phyloP scores from a whole-genome alignment of 2,797 vertebrate genomes.

The Dermochelys coriacea region DNA sequence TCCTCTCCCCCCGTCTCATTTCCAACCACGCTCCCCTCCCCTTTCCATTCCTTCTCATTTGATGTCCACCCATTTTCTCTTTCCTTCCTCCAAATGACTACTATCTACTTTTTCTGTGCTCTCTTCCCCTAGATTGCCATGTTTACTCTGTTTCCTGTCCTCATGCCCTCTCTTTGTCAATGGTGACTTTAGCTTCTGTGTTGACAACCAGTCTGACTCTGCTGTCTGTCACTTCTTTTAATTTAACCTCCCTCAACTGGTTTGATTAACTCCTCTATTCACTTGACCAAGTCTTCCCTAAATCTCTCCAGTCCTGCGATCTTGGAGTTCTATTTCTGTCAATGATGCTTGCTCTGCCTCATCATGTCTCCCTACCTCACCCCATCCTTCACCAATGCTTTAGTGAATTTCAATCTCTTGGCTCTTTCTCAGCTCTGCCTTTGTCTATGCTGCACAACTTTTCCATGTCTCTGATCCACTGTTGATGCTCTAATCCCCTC shows the following conservation, averaged over 20 bases:
- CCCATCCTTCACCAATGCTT: neutral
- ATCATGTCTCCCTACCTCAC: neutral
- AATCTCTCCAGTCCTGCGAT: neutral
- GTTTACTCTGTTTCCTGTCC: fast-evolving
- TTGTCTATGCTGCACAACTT: neutral
- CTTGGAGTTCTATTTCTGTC: too few relatives aligned
- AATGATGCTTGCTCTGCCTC: neutral
- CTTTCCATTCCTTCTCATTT: neutral
- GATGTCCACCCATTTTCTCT: neutral
- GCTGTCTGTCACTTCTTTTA: constrained; percentile 9
- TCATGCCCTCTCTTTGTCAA: neutral
- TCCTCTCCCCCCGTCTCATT: neutral
- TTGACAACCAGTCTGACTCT: neutral
- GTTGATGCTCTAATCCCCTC: neutral
- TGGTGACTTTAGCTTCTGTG: constrained; percentile 1
- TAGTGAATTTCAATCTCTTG: neutral
- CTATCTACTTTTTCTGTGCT: neutral
- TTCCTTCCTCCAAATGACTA: neutral
- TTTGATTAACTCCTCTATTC: neutral
- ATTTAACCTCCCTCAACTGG: constrained; percentile 21
- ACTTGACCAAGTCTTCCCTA: neutral
- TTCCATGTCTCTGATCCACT: fast-evolving
- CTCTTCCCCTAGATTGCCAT: neutral
- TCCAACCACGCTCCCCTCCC: neutral
- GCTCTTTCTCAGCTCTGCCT: neutral